These are phyloP conservation scores for Cossypha heuglini DNA, from an alignment of 2,797 vertebrate genomes.

Conservation along the genomic window DNA sequence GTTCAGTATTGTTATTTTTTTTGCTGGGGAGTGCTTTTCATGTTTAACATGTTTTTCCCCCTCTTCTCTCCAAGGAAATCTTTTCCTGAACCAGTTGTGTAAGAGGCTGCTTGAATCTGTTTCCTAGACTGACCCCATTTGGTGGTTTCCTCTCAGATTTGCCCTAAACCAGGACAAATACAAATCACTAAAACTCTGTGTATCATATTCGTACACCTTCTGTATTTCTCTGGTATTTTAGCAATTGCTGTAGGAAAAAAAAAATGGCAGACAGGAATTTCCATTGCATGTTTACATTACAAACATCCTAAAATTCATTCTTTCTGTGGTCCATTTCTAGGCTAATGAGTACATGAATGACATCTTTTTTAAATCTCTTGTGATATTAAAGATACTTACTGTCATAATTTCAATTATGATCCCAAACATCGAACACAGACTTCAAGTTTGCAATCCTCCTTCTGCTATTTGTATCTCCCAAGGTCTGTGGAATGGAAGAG, in stretches of 20 bases:
- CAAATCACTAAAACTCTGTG: neutral
- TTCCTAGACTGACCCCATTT: too few species aligned
- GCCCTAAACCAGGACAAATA: too few species aligned
- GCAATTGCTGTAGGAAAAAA: neutral
- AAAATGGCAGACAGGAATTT: neutral
- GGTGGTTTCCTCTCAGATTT: too few species aligned
- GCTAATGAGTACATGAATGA: neutral
- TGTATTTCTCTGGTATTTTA: neutral
- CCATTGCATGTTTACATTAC: neutral
- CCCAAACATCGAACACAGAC: neutral
- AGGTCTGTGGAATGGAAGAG: neutral
- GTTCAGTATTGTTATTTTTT: too few species aligned
- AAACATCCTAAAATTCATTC: neutral
- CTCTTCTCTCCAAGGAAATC: too few species aligned
- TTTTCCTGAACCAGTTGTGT: too few species aligned
- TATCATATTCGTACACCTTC: neutral
- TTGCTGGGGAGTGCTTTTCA: too few species aligned
- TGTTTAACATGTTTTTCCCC: too few species aligned
- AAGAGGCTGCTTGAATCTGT: too few species aligned
- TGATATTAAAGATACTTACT: neutral
- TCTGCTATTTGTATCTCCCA: neutral
- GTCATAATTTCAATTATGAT: neutral
- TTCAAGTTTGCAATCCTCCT: neutral
- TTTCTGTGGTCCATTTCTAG: neutral
- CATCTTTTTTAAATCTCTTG: neutral